Conservation (phyloP, 2,888 invertebrate genomes). For the Blera fallax region DNA sequence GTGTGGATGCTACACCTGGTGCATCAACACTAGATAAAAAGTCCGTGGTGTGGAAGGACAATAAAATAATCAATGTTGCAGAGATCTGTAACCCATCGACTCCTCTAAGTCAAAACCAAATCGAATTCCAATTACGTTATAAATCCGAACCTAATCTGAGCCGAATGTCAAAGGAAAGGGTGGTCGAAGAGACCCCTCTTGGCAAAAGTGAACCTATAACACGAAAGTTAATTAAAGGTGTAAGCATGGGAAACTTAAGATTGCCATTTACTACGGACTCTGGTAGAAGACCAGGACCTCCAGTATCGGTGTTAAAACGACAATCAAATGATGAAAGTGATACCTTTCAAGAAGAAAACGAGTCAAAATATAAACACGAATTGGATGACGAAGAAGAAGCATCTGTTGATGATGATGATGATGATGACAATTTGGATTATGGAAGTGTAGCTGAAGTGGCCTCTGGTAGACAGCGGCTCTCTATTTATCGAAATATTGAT, state of each 20-base stretch:
- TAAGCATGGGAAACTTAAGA: conserved; percentile 80
- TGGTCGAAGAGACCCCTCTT: conserved; percentile 37
- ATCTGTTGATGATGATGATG: conserved; percentile 30
- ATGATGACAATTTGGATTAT: not conserved
- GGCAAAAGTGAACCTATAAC: conserved; percentile 75
- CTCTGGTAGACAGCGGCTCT: conserved; percentile 73
- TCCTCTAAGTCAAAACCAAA: conserved; percentile 74
- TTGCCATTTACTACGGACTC: conserved; percentile 79
- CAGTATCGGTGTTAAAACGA: conserved; percentile 76
- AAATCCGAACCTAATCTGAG: conserved; percentile 81
- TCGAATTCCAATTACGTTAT: conserved; percentile 77
- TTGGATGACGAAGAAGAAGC: conserved; percentile 56
- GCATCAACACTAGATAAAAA: conserved; percentile 74
- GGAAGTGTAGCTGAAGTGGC: conserved; percentile 28
- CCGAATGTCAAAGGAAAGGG: conserved; percentile 50
- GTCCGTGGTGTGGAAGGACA: conserved; percentile 77
- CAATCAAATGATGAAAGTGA: conserved; percentile 75
- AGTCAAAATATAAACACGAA: conserved; percentile 4
- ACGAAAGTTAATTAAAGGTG: conserved; percentile 80
- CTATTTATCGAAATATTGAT: conserved; percentile 78
- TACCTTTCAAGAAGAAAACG: conserved; percentile 37
- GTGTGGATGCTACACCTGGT: not conserved
- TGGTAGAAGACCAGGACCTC: conserved; percentile 76
- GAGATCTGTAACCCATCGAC: conserved; percentile 76
- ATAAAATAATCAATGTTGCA: conserved; percentile 74